Conservation (phyloP, 2,797 vertebrate species). For the Hybognathus amarus region DNA sequence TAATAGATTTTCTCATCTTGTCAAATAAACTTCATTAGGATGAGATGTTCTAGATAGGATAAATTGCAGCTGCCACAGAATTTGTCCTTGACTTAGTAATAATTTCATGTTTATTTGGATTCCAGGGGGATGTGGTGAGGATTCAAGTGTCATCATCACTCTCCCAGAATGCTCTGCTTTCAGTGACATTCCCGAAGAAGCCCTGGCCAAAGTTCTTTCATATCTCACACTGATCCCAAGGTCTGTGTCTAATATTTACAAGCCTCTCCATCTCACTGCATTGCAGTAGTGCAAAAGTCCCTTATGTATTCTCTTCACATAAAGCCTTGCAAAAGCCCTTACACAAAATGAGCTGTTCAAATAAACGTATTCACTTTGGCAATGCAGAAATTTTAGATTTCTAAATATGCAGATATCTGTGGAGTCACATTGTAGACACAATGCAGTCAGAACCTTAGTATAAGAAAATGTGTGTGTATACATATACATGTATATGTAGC, state of each 20-base stretch:
- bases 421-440: constrained; percentile 5
- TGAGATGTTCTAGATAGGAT: neutral
- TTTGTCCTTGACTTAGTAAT: neutral
- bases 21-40: neutral
- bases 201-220: constrained; percentile 85
- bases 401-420: neutral
- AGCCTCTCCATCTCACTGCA: constrained; percentile 64
- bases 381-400: constrained; percentile 11
- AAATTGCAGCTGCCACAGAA: too few relatives aligned
- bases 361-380: neutral
- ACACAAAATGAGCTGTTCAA: constrained; percentile 18
- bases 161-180: constrained; percentile 92
- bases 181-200: constrained; percentile 88
- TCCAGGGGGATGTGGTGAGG: constrained; percentile 90
- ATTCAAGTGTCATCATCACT: constrained; percentile 94
- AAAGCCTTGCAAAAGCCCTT: constrained; percentile 2
- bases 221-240: constrained; percentile 91
- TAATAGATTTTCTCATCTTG: neutral
- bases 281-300: constrained; percentile 58
- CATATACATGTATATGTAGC: too few relatives aligned
- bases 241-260: constrained; percentile 71
- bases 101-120: constrained; percentile 28
- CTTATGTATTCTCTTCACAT: constrained; percentile 59
- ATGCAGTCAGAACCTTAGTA: neutral
- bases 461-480: neutral